These are phyloP conservation scores for Chaenocephalus aceratus DNA, from an alignment of 2,113 vertebrate genomes.

Conservation along the genomic window DNA sequence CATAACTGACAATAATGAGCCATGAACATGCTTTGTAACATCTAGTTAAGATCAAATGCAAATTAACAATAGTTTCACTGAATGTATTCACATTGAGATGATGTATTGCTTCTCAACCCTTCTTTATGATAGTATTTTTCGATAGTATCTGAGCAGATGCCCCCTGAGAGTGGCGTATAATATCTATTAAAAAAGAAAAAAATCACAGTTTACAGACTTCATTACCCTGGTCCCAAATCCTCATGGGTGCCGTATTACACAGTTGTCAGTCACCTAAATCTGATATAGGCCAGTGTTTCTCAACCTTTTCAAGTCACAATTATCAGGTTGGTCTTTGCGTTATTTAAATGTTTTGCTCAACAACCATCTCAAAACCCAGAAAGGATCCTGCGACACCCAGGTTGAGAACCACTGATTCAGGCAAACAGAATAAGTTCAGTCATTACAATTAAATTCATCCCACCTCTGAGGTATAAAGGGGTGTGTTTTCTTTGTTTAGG, in stretches of 20 bases:
- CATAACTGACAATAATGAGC: conserved; percentile 7
- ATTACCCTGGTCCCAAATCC: conserved; percentile 24
- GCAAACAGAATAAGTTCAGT: neutral
- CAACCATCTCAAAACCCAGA: too few species aligned
- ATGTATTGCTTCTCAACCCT: neutral
- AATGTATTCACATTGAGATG: conserved; percentile 7
- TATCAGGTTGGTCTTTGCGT: too few species aligned
- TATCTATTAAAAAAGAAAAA: neutral
- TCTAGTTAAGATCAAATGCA: conserved; percentile 20
- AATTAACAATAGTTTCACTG: conserved; percentile 48
- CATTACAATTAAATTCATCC: neutral
- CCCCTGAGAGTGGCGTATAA: conserved; percentile 40
- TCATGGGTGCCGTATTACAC: neutral
- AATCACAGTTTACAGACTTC: conserved; percentile 32
- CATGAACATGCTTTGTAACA: conserved; percentile 21
- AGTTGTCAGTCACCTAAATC: conserved; percentile 1
- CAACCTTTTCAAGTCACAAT: too few species aligned
- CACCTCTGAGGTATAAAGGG: neutral
- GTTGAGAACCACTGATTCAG: neutral
- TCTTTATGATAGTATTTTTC: conserved; percentile 14
- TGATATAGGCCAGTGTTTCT: neutral
- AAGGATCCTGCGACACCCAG: too few species aligned
- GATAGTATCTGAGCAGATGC: conserved; percentile 17
- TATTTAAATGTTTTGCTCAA: too few species aligned
- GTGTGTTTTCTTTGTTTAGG: conserved; percentile 15